A percentile compares a stretch with the other conserved stretches of the same genome.
Conservation (phyloP, 2,113 vertebrate genomes). For the Globicephala melas region DNA sequence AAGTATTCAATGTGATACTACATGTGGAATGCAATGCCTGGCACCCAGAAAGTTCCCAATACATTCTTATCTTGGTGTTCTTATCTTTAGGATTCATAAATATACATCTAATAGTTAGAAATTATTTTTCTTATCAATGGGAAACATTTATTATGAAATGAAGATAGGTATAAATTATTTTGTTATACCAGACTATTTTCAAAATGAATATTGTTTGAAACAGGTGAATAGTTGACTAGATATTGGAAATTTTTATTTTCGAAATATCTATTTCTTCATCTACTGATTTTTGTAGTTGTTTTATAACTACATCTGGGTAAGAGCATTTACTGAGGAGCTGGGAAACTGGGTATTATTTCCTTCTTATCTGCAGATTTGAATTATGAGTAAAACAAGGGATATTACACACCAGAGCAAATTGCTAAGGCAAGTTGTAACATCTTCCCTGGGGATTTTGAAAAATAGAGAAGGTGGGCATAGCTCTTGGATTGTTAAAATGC, state of each 20-base stretch:
- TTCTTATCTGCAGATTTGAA: slow-evolving; percentile 6
- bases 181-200: neutral
- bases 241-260: neutral
- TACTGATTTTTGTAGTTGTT: neutral
- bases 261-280: neutral
- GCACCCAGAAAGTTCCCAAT: neutral
- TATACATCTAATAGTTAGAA: neutral
- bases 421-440: neutral
- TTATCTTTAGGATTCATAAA: neutral
- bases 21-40: neutral
- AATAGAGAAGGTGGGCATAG: neutral
- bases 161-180: neutral
- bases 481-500: slow-evolving; percentile 23
- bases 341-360: neutral
- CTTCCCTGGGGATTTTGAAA: slow-evolving; percentile 47
- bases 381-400: slow-evolving; percentile 33
- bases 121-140: neutral
- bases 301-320: neutral
- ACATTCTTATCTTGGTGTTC: neutral
- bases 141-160: neutral
- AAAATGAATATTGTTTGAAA: slow-evolving; percentile 6
- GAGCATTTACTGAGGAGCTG: neutral
- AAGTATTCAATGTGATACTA: neutral
- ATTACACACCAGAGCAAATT: neutral
- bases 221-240: neutral